These are phyloP conservation scores for Sebastolobus alascanus DNA, from an alignment of 2,797 vertebrate genomes.

Conservation along the genomic window DNA sequence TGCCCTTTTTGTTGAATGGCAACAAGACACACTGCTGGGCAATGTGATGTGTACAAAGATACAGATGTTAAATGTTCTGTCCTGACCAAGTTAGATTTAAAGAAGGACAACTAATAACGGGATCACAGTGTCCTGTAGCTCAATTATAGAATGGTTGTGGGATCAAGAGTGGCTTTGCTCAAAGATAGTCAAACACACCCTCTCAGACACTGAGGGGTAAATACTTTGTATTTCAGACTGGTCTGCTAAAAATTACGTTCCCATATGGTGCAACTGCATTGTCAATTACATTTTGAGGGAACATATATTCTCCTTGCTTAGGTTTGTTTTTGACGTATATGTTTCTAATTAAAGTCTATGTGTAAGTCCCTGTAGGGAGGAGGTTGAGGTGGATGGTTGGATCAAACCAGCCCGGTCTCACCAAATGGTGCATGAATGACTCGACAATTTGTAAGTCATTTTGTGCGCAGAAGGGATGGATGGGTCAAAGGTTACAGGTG, in stretches of 20 bases:
- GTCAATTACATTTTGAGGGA: not conserved
- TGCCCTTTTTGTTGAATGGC: constrained; percentile 32
- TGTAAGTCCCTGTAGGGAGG: not conserved
- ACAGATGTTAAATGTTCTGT: not conserved
- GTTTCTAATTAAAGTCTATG: not conserved
- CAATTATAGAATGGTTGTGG: not conserved
- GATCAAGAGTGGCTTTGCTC: not conserved
- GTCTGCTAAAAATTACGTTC: not conserved
- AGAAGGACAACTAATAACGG: not conserved
- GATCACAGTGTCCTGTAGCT: not conserved
- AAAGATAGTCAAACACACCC: not conserved
- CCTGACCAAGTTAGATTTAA: not conserved
- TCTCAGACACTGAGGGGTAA: not conserved
- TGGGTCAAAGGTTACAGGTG: not conserved
- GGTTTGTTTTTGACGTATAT: not conserved
- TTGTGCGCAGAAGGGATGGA: not conserved
- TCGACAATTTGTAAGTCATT: too few species aligned
- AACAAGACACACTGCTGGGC: constrained; percentile 6
- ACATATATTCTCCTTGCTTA: not conserved
- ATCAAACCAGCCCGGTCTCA: too few species aligned
- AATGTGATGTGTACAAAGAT: not conserved
- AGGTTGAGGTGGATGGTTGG: too few species aligned
- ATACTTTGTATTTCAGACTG: not conserved
- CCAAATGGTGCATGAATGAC: too few species aligned
- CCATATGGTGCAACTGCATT: not conserved